Conservation (phyloP, 2,113 vertebrate genomes). For the Mesoclemmys tuberculata region DNA sequence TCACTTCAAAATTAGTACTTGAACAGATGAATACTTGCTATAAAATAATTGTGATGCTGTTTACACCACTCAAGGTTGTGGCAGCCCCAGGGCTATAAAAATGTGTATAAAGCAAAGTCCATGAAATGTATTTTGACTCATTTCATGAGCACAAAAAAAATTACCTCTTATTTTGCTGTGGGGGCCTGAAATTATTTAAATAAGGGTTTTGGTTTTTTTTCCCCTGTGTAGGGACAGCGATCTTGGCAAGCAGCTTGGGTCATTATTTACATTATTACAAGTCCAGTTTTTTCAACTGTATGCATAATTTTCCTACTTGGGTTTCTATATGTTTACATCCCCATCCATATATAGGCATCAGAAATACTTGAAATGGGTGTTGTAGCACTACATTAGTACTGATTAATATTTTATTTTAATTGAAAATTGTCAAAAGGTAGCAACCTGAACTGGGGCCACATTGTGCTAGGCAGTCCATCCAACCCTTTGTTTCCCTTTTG, state of each 20-base stretch:
- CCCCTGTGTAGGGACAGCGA: neutral
- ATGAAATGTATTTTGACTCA: neutral
- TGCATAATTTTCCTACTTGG: accelerated
- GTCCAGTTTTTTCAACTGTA: neutral
- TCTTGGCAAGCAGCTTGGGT: neutral
- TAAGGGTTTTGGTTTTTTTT: neutral
- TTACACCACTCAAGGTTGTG: neutral
- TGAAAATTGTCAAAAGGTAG: neutral
- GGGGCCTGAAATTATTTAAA: neutral
- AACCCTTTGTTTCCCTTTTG: neutral
- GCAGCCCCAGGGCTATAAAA: neutral
- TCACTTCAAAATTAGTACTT: slow-evolving; percentile 31
- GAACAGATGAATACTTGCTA: slow-evolving; percentile 25
- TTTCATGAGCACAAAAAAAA: neutral
- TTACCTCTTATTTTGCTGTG: neutral
- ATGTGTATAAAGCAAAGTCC: neutral
- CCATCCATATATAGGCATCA: neutral
- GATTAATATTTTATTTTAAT: neutral
- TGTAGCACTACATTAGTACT: neutral
- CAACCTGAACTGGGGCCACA: neutral
- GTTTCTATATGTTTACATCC: neutral
- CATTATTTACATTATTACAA: neutral
- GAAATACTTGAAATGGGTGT: neutral
- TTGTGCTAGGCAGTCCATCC: neutral
- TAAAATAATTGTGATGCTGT: slow-evolving; percentile 4